phyloP scores from a whole-genome alignment of 2,113 vertebrate genomes.

The Lanius ludovicianus region DNA sequence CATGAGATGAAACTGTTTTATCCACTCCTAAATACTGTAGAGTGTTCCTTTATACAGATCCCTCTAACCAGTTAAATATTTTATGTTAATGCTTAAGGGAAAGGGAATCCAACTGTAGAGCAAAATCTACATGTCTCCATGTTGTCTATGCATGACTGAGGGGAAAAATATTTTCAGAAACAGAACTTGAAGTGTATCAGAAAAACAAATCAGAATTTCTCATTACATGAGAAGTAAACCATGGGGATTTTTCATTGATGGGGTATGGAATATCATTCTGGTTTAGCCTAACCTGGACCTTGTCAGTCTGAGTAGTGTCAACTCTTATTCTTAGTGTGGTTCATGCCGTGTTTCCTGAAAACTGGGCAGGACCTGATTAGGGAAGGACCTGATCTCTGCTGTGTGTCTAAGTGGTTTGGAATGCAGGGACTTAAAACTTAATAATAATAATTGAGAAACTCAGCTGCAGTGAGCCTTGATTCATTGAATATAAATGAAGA shows the following conservation, averaged over 20 bases:
- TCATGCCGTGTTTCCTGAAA: neutral
- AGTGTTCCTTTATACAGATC: neutral
- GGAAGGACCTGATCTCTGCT: neutral
- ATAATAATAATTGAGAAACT: neutral
- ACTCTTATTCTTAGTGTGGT: neutral
- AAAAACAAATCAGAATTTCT: neutral
- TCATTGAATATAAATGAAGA: neutral
- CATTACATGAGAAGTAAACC: neutral
- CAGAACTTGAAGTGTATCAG: neutral
- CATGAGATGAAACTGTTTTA: neutral
- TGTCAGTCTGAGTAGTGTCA: neutral
- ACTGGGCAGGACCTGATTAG: neutral
- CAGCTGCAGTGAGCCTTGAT: neutral
- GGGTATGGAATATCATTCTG: neutral
- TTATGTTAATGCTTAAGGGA: neutral
- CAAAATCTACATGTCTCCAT: neutral
- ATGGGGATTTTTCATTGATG: neutral
- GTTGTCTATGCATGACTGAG: neutral
- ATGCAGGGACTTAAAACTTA: neutral
- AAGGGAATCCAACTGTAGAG: neutral
- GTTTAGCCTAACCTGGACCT: neutral
- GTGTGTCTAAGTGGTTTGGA: neutral
- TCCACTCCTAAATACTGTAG: neutral
- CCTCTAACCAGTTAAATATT: neutral
- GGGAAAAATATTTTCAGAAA: neutral